Evolutionary conservation across 2,113 vertebrate genomes (phyloP).

Genomic region (Heptranchias perlo): DNA sequence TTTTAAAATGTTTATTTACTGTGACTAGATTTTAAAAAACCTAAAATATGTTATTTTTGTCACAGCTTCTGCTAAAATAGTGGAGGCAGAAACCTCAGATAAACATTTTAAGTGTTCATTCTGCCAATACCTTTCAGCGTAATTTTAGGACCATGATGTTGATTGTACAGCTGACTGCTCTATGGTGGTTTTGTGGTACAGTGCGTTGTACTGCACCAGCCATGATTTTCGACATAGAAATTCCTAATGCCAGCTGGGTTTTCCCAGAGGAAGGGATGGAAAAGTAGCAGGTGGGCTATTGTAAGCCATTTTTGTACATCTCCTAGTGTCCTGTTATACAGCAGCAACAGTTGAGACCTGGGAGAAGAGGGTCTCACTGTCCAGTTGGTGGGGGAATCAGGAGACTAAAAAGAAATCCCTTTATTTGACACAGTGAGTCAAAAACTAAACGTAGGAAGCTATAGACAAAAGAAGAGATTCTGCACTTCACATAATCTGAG

Average conservation of each 20-base stretch:
- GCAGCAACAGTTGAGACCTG: neutral
- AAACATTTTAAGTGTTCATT: neutral
- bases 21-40: neutral
- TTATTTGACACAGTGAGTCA: neutral
- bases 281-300: neutral
- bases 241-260: neutral
- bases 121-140: neutral
- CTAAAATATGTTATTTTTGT: no score
- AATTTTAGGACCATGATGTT: neutral
- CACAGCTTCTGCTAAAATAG: neutral
- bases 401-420: neutral
- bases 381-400: neutral
- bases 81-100: neutral
- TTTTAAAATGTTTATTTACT: neutral
- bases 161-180: neutral
- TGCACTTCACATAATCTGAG: neutral
- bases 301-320: neutral
- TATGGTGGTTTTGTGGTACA: neutral
- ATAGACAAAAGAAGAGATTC: neutral
- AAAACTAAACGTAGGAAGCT: neutral
- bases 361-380: neutral
- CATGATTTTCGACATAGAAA: neutral
- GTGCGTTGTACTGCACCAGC: neutral
- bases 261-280: neutral
- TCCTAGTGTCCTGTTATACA: neutral